A percentile compares a stretch with the other conserved stretches of the same genome.
Evolutionary conservation across 2,797 vertebrate species (phyloP).

Genomic region (Tokudaia tokunoshimensis): DNA sequence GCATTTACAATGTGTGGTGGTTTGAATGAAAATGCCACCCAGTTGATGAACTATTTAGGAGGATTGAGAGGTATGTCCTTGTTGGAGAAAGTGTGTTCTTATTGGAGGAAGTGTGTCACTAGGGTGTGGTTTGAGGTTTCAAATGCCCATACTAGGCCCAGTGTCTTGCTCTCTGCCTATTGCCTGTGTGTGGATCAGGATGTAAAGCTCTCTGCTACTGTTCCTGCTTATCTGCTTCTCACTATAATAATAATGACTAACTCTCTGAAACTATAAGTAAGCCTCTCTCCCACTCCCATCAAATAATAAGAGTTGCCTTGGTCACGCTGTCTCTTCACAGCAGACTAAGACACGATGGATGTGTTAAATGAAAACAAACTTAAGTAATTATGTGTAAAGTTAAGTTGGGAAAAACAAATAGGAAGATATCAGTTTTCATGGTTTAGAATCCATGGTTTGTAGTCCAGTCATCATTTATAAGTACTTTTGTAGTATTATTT

Average conservation of each 20-base stretch:
- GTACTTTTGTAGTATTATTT: conserved; percentile 10
- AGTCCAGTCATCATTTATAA: not conserved
- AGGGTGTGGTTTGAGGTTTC: not conserved
- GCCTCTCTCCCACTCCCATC: not conserved
- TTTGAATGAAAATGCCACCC: not conserved
- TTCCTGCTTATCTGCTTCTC: not conserved
- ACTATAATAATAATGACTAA: not conserved
- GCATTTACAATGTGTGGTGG: not conserved
- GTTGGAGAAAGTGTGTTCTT: not conserved
- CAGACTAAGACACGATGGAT: not conserved
- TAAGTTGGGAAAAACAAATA: not conserved
- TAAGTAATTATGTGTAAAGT: not conserved
- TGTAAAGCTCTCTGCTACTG: too few species aligned
- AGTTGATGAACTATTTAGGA: not conserved
- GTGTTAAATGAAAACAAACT: conserved; percentile 37
- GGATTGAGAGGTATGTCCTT: not conserved
- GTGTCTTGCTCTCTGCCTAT: not conserved
- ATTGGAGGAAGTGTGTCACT: not conserved
- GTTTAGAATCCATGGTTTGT: not conserved
- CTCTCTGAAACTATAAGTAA: not conserved
- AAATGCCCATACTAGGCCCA: not conserved
- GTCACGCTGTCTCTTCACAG: not conserved
- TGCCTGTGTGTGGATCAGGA: not conserved
- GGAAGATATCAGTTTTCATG: not conserved
- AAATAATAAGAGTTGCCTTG: not conserved